Evolutionary conservation across 2,888 invertebrate species (phyloP).

Genomic region (Geotrupes spiniger): DNA sequence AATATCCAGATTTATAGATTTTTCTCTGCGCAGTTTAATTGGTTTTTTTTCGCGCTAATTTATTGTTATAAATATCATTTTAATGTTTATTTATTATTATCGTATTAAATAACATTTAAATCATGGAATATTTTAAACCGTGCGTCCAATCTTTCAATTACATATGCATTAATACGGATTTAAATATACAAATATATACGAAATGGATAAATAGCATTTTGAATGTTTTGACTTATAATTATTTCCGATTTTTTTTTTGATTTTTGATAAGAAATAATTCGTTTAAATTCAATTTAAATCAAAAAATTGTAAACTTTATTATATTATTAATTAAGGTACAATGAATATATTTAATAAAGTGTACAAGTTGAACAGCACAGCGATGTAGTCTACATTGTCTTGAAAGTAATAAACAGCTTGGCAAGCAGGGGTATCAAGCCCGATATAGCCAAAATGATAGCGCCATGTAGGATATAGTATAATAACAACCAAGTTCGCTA

Average conservation of each 20-base stretch:
- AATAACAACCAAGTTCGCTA: constrained; percentile 49
- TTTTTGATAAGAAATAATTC: no score
- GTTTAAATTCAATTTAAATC: no score
- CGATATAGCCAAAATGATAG: constrained; percentile 18
- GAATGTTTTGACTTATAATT: no score
- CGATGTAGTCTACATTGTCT: constrained; percentile 19
- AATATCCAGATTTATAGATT: constrained; percentile 5
- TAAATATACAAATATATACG: no score
- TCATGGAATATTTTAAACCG: no score
- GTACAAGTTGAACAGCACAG: constrained; percentile 6
- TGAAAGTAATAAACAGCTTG: constrained; percentile 22
- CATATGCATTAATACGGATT: no score
- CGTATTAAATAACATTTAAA: background rate
- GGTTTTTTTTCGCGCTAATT: background rate
- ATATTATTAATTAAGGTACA: no score
- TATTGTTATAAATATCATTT: background rate
- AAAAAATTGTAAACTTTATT: no score
- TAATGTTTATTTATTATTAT: constrained; percentile 9
- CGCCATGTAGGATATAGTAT: constrained; percentile 30
- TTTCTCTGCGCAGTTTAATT: constrained; percentile 1
- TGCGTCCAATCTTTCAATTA: no score
- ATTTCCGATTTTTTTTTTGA: no score
- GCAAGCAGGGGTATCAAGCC: constrained; percentile 14
- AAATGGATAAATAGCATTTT: no score
- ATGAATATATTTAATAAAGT: constrained; percentile 12